Evolutionary conservation across 2,888 invertebrate genomes (phyloP).

Genomic region (Ischnura elegans): DNA sequence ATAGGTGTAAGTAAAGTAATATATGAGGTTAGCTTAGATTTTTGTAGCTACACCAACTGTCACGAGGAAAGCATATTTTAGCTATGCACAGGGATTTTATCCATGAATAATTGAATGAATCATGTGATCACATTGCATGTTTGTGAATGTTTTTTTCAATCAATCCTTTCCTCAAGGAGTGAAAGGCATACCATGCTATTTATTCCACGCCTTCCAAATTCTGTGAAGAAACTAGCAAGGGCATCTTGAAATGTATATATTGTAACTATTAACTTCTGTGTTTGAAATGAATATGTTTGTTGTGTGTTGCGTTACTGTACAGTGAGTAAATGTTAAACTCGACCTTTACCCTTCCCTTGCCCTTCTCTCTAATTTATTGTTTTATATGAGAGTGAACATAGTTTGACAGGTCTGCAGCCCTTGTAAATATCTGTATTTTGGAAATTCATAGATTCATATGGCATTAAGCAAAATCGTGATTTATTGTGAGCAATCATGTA

Average conservation of each 20-base stretch:
- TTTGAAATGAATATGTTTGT: conserved; percentile 12
- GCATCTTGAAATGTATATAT: conserved; percentile 39
- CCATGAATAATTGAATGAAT: conserved; percentile 28
- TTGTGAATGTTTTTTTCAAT: conserved; percentile 45
- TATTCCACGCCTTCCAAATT: conserved; percentile 55
- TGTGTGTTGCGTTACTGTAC: conserved; percentile 48
- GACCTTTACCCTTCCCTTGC: neutral
- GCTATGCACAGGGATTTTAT: conserved; percentile 51
- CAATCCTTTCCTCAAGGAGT: conserved; percentile 30
- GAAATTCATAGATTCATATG: conserved; percentile 14
- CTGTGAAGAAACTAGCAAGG: neutral
- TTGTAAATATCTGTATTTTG: conserved; percentile 21
- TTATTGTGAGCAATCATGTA: neutral
- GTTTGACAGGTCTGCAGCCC: neutral
- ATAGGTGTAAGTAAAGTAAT: conserved; percentile 24
- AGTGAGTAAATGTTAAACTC: conserved; percentile 50
- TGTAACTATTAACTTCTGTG: conserved; percentile 36
- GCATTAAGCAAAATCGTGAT: conserved; percentile 7
- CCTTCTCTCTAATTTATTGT: conserved; percentile 58
- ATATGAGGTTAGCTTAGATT: conserved; percentile 37
- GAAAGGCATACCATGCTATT: conserved; percentile 34
- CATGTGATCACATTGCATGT: conserved; percentile 8
- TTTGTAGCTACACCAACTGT: conserved; percentile 23
- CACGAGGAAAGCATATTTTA: conserved; percentile 46
- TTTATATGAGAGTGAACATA: conserved; percentile 27